Evolutionary conservation across 2,888 invertebrate species (phyloP).

Genomic region (Rhamphomyia laevipes): DNA sequence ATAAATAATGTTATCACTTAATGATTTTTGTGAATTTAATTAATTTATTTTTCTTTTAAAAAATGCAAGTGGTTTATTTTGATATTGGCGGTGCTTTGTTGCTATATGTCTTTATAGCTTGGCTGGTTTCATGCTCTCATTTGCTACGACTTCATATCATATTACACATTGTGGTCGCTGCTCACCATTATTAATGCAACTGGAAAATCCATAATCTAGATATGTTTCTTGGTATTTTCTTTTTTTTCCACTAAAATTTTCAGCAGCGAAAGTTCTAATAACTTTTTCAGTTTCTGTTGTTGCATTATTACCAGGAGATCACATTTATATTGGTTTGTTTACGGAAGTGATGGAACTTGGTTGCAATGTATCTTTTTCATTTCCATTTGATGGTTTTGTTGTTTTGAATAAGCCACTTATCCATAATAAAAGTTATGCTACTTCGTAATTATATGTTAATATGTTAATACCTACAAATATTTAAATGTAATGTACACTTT

Average conservation of each 20-base stretch:
- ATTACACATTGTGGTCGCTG: conserved; percentile 1
- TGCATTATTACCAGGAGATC: no score
- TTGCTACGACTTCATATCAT: conserved; percentile 2
- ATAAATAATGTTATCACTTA: not conserved
- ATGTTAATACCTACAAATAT: not conserved
- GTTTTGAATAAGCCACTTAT: not conserved
- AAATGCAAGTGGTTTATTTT: not conserved
- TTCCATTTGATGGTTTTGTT: not conserved
- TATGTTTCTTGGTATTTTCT: not conserved
- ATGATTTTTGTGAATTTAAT: not conserved
- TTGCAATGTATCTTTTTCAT: not conserved
- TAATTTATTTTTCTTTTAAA: not conserved
- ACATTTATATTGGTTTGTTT: not conserved
- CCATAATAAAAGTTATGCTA: not conserved
- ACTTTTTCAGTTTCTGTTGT: not conserved
- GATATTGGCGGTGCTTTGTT: not conserved
- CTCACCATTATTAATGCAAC: not conserved
- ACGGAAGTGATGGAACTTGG: not conserved
- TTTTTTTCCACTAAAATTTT: not conserved
- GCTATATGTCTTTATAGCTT: not conserved
- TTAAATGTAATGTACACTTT: no score
- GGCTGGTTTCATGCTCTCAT: not conserved
- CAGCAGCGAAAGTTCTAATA: no score
- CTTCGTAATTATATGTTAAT: not conserved
- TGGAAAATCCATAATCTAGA: not conserved